Evolutionary conservation across 1,140 invertebrate genomes (phyloP).

Genomic region (Achatina immaculata): DNA sequence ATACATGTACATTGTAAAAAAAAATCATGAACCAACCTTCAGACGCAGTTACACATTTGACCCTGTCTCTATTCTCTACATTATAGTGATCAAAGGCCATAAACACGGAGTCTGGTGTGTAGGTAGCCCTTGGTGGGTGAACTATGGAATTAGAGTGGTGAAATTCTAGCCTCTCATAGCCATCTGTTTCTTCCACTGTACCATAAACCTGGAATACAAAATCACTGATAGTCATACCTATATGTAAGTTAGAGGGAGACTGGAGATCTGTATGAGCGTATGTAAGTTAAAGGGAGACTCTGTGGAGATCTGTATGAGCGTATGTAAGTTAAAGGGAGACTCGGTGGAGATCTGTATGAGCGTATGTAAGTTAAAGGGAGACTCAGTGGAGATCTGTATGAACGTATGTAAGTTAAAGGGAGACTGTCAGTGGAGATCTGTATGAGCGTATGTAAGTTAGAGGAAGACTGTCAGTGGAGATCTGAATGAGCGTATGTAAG

Average conservation of each 20-base stretch:
- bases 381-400: too few relatives aligned
- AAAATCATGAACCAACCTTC: constrained; percentile 75
- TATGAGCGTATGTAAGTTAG: too few relatives aligned
- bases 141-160: constrained; percentile 94
- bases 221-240: neutral
- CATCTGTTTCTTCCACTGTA: constrained; percentile 57
- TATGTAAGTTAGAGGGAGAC: neutral
- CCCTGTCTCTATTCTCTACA: constrained; percentile 93
- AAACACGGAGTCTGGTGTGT: constrained; percentile 89
- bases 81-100: constrained; percentile 98
- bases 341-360: too few relatives aligned
- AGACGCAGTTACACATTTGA: constrained; percentile 93
- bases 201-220: constrained; percentile 61
- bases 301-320: too few relatives aligned
- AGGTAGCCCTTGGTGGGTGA: constrained; percentile 87
- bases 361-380: too few relatives aligned
- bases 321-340: too few relatives aligned
- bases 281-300: too few relatives aligned
- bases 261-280: too few relatives aligned
- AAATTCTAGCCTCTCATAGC: constrained; percentile 83
- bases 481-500: too few relatives aligned
- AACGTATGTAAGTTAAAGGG: too few relatives aligned
- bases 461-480: too few relatives aligned
- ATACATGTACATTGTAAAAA: neutral
- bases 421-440: too few relatives aligned